Percentiles rank a stretch among this genome's conserved stretches.
Evolutionary conservation across 2,113 vertebrate species (phyloP).

Genomic region (Grammomys dolichurus): DNA sequence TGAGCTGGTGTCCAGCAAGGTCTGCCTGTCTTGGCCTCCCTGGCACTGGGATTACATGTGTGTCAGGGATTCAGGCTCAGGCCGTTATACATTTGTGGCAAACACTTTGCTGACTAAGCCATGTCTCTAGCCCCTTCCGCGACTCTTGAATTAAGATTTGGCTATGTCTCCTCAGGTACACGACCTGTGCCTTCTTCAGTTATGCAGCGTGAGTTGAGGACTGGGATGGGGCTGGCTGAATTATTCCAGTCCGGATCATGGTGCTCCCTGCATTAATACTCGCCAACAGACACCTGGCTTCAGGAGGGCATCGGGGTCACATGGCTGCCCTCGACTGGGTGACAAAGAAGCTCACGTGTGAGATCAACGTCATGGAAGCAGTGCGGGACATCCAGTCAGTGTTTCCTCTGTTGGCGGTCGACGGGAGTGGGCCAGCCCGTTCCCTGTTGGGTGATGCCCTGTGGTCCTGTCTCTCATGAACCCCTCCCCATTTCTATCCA

Average conservation of each 20-base stretch:
- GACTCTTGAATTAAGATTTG: neutral
- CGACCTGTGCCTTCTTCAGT: neutral
- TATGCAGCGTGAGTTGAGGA: neutral
- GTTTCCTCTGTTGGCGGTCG: neutral
- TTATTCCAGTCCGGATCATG: neutral
- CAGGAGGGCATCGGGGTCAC: conserved; percentile 93
- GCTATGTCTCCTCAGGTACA: neutral
- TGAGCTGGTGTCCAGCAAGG: neutral
- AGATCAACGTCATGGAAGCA: conserved; percentile 95
- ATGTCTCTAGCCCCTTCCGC: neutral
- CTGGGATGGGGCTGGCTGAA: fast-evolving
- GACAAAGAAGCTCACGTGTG: conserved; percentile 91
- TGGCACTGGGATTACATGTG: neutral
- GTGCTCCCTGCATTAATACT: neutral
- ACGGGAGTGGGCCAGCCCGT: neutral
- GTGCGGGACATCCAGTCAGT: conserved; percentile 87
- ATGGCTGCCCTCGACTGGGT: conserved; percentile 93
- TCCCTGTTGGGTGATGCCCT: neutral
- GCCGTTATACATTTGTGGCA: neutral
- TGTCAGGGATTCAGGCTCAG: neutral
- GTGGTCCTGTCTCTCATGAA: neutral
- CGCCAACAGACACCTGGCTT: conserved; percentile 89
- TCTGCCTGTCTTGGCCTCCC: neutral
- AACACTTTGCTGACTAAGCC: neutral
- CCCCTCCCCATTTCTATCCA: neutral